A percentile compares a stretch with the other conserved stretches of the same genome.
These are phyloP conservation scores for Eleutherodactylus coqui DNA, from an alignment of 2,797 vertebrate genomes.

Conservation along the genomic window DNA sequence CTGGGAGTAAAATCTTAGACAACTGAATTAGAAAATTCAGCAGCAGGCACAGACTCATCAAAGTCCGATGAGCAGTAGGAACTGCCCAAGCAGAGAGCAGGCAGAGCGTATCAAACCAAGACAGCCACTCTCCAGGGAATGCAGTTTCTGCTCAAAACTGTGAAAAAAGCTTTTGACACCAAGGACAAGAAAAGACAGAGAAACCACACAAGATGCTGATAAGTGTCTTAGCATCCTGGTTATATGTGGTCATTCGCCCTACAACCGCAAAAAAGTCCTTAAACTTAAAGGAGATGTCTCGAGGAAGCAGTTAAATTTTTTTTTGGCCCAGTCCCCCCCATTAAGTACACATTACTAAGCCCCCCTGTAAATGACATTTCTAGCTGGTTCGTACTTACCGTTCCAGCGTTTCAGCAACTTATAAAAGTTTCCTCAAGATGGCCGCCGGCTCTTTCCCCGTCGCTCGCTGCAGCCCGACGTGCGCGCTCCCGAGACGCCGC, in stretches of 20 bases:
- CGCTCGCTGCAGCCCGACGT: too few relatives aligned
- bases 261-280: not conserved
- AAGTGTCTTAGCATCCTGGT: not conserved
- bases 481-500: too few relatives aligned
- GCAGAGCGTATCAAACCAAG: conserved; percentile 1
- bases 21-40: not conserved
- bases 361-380: too few relatives aligned
- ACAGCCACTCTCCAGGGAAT: not conserved
- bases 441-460: too few relatives aligned
- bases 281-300: not conserved
- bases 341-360: too few relatives aligned
- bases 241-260: not conserved
- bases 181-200: not conserved
- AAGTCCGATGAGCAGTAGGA: not conserved
- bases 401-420: too few relatives aligned
- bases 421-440: too few relatives aligned
- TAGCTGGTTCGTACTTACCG: too few relatives aligned
- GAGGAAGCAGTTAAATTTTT: too few relatives aligned
- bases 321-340: too few relatives aligned
- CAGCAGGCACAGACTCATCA: not conserved
- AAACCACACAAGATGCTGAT: not conserved
- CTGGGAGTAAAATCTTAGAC: not conserved
- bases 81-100: conserved; percentile 7
- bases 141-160: not conserved
- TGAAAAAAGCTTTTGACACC: not conserved